A percentile compares a stretch with the other conserved stretches of the same genome.
phyloP scores from a whole-genome alignment of 2,797 vertebrate species.

The Pteropus rufus region DNA sequence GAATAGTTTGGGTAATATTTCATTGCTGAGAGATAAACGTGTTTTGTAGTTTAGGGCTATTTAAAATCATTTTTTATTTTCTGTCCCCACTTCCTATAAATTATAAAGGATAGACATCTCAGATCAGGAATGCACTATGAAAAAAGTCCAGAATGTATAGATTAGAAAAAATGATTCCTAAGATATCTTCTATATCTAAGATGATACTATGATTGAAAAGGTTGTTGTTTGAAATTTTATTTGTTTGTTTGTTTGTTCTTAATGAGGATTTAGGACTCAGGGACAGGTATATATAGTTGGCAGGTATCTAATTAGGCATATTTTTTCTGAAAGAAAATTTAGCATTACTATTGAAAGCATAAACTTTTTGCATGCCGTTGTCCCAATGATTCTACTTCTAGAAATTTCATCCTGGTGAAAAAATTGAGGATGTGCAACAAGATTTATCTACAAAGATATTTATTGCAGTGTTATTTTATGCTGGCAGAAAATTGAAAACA shows the following conservation, averaged over 20 bases:
- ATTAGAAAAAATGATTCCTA: background rate
- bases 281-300: background rate
- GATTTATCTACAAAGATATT: background rate
- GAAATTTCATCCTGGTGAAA: background rate
- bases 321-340: conserved; percentile 15
- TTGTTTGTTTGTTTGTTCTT: background rate
- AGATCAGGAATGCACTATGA: background rate
- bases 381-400: background rate
- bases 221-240: background rate
- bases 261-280: background rate
- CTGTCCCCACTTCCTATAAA: background rate
- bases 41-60: background rate
- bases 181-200: background rate
- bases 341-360: background rate
- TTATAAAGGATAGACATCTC: background rate
- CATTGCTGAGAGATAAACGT: background rate
- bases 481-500: background rate
- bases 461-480: background rate
- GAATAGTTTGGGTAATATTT: background rate
- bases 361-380: background rate
- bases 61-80: background rate
- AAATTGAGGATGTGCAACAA: background rate
- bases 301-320: background rate
- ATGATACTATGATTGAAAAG: background rate
- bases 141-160: background rate